phyloP scores from a whole-genome alignment of 2,113 vertebrate species.

The Microcebus jonahi region DNA sequence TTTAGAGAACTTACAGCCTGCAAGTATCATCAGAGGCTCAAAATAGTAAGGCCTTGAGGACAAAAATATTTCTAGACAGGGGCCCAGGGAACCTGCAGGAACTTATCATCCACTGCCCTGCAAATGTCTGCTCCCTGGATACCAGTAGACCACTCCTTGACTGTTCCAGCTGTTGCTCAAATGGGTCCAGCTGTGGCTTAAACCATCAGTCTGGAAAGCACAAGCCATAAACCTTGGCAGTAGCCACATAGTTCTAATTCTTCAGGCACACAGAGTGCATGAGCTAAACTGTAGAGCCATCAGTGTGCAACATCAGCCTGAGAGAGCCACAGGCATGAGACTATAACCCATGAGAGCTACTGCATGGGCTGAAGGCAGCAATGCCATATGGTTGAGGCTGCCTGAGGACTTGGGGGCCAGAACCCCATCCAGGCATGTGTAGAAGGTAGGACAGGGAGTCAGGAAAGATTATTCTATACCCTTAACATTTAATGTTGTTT shows the following conservation, averaged over 20 bases:
- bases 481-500: not conserved
- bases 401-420: not conserved
- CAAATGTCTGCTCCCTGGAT: not conserved
- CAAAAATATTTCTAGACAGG: not conserved
- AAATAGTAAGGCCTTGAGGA: not conserved
- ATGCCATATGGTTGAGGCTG: not conserved
- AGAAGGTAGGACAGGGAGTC: not conserved
- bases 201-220: not conserved
- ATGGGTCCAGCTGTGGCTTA: not conserved
- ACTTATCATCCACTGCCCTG: not conserved
- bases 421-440: accelerated
- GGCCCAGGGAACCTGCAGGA: not conserved
- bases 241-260: no score
- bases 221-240: not conserved
- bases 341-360: not conserved
- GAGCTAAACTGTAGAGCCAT: not conserved
- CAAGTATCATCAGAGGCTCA: not conserved
- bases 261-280: not conserved
- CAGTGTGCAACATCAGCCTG: not conserved
- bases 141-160: not conserved
- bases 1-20: not conserved
- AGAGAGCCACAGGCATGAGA: not conserved
- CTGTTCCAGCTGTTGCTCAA: not conserved
- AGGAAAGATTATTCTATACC: not conserved
- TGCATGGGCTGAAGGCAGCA: not conserved